phyloP scores from a whole-genome alignment of 1,140 invertebrate species.

The Plectrocnemia conspersa region DNA sequence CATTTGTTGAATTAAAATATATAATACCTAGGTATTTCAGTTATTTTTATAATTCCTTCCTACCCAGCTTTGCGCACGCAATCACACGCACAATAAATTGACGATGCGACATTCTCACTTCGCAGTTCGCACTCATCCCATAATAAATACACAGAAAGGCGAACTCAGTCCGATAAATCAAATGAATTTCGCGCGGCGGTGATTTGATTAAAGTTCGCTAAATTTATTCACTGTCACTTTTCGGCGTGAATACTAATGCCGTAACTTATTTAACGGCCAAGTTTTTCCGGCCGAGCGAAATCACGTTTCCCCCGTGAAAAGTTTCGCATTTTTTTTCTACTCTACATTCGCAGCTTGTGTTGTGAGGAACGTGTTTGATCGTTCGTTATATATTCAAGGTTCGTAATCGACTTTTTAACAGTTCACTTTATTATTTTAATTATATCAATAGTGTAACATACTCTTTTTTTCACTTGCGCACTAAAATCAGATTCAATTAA shows the following conservation, averaged over 20 bases:
- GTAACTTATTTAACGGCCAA: constrained; percentile 15
- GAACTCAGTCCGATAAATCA: constrained; percentile 15
- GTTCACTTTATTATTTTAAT: too few relatives aligned
- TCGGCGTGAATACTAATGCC: constrained; percentile 26
- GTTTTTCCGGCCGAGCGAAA: constrained; percentile 1
- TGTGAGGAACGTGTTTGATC: neutral
- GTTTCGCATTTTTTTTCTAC: neutral
- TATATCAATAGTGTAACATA: too few relatives aligned
- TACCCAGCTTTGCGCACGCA: neutral
- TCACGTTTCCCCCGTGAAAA: neutral
- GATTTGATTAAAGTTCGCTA: constrained; percentile 30
- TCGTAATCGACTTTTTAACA: too few relatives aligned
- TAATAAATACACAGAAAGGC: constrained; percentile 8
- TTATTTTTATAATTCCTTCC: neutral
- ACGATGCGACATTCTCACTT: constrained; percentile 2
- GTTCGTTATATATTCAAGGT: too few relatives aligned
- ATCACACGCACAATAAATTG: neutral
- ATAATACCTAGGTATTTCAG: too few relatives aligned
- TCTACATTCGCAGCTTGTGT: neutral
- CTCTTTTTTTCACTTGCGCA: too few relatives aligned
- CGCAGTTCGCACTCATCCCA: too few relatives aligned
- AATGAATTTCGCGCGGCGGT: constrained; percentile 9
- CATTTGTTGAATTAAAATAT: too few relatives aligned
- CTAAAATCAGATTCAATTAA: too few relatives aligned
- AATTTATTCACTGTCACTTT: constrained; percentile 29